Percentiles rank a stretch among this genome's conserved stretches.
phyloP scores from a whole-genome alignment of 1,140 invertebrate genomes.

The Zaprionus gabonicus region DNA sequence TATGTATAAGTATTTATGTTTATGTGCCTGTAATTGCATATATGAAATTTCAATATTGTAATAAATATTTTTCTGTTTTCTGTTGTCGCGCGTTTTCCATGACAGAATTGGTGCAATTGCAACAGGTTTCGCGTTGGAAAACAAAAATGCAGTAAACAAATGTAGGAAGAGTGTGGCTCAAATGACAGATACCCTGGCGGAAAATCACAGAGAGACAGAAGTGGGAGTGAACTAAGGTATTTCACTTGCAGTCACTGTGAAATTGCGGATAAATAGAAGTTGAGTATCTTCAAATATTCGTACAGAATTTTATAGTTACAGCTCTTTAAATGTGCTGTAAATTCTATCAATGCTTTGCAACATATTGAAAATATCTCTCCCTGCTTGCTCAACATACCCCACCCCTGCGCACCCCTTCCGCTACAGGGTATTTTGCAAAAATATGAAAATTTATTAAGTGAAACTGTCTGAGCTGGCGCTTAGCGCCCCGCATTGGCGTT shows the following conservation, averaged over 20 bases:
- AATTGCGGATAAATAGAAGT: too few species aligned
- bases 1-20: constrained; percentile 39
- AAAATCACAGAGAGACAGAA: neutral
- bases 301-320: neutral
- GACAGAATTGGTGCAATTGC: constrained; percentile 76
- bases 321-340: neutral
- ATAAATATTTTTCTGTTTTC: constrained; percentile 65
- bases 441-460: constrained; percentile 33
- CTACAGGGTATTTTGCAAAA: constrained; percentile 32
- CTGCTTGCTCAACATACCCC: neutral
- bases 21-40: constrained; percentile 68
- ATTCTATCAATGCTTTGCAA: neutral
- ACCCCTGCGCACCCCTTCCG: neutral
- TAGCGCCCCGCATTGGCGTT: constrained; percentile 25
- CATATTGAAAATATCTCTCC: neutral
- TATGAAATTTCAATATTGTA: constrained; percentile 75
- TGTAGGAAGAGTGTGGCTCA: neutral
- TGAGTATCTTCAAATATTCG: too few species aligned
- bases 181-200: constrained; percentile 1
- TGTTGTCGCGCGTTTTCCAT: constrained; percentile 54
- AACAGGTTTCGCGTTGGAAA: constrained; percentile 57
- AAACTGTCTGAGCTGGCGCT: constrained; percentile 40
- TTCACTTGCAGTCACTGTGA: neutral
- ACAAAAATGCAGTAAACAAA: neutral
- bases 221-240: neutral